These are phyloP conservation scores for Orussus abietinus DNA, from an alignment of 1,140 invertebrate genomes.

Conservation along the genomic window DNA sequence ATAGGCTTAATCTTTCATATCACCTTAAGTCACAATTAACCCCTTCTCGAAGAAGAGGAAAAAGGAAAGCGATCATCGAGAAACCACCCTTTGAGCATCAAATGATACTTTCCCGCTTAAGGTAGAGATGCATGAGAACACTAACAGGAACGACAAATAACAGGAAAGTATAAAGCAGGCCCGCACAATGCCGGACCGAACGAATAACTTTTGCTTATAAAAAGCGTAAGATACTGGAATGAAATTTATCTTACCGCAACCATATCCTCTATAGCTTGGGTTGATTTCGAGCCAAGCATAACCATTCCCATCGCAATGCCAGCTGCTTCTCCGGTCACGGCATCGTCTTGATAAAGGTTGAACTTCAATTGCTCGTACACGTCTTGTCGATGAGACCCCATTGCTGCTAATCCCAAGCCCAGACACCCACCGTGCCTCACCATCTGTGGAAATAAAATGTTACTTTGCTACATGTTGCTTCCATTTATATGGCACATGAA, in stretches of 20 bases:
- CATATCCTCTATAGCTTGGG: constrained; percentile 91
- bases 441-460: constrained; percentile 55
- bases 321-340: constrained; percentile 96
- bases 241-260: constrained; percentile 63
- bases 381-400: constrained; percentile 92
- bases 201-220: background rate
- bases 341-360: constrained; percentile 98
- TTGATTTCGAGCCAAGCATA: constrained; percentile 92
- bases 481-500: too few relatives aligned
- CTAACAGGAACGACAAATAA: constrained; percentile 1
- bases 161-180: constrained; percentile 5
- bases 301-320: constrained; percentile 98
- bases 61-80: constrained; percentile 2
- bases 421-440: constrained; percentile 96
- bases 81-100: too few relatives aligned
- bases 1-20: too few relatives aligned
- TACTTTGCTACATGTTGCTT: background rate
- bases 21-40: too few relatives aligned
- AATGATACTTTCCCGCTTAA: too few relatives aligned
- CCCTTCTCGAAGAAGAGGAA: constrained; percentile 1
- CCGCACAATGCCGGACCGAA: constrained; percentile 7
- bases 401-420: constrained; percentile 93
- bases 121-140: too few relatives aligned
- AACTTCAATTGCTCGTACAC: constrained; percentile 96
- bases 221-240: constrained; percentile 8